Conservation (phyloP, 2,797 vertebrate species). For the Glyptemys insculpta region DNA sequence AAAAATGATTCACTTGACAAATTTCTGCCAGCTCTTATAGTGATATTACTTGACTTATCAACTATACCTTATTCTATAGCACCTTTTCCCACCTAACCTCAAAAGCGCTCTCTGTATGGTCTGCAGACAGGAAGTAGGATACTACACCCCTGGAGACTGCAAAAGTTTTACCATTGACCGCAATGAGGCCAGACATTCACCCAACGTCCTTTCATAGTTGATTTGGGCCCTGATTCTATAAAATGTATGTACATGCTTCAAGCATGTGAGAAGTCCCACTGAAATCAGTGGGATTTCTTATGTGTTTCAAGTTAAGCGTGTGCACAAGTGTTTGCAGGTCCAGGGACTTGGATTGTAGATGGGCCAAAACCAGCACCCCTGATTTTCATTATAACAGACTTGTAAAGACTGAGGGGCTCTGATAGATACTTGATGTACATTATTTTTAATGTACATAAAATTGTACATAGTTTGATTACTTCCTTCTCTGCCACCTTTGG, state of each 20-base stretch:
- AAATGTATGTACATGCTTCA: rapidly evolving
- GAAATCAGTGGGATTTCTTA: rapidly evolving
- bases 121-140: not conserved
- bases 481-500: rapidly evolving
- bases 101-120: not conserved
- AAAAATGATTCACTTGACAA: not conserved
- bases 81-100: not conserved
- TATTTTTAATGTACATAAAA: rapidly evolving
- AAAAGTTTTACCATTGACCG: rapidly evolving
- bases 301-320: rapidly evolving
- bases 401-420: not conserved
- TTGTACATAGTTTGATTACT: not conserved
- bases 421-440: not conserved
- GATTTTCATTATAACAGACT: rapidly evolving
- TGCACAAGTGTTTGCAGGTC: rapidly evolving
- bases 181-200: not conserved
- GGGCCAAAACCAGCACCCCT: rapidly evolving
- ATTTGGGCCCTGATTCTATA: rapidly evolving
- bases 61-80: too few relatives aligned
- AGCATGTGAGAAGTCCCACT: rapidly evolving
- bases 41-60: not conserved
- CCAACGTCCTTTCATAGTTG: rapidly evolving
- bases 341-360: rapidly evolving
- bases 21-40: not conserved
- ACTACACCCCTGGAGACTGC: rapidly evolving